Evolutionary conservation across 2,113 vertebrate genomes (phyloP), one percentile per base, ranked within the genome.

Genomic region (Pantherophis guttatus): DNA sequence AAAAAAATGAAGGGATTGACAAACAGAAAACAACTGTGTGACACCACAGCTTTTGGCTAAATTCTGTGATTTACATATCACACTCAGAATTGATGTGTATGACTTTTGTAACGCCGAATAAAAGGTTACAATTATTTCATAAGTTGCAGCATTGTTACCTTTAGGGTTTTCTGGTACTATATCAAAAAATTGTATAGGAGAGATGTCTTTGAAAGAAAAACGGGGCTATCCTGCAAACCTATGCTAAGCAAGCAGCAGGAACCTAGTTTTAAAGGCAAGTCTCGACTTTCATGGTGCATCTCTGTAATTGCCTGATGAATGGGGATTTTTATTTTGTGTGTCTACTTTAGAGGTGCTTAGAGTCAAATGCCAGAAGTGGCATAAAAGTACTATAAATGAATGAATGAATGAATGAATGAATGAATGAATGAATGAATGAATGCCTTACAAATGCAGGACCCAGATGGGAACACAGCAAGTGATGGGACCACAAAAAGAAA

Each of bases 271-370:
- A 93, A 91, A 92, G 93, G 87, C 54, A 95, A 91, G 23, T 94
- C 81, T 95, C 95, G 95, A 97, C 93, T 85, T 96, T 87, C 92
- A 57, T 50, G 53, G 19, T 85, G 8, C n/a, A 81, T 0, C 94
- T 93, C 65, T 93, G 52, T 95, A 87, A 44, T 90, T 90, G 89
- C 90, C 93, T 97, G 87, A 96, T 96, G 95, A 92, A 87, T 0
- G 95, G 94, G 93, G 94, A 95, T 95, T 96, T 96, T 93, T 93
- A 90, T 9, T 21, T 1, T 53, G 15, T 81, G 17, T 81, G 33
- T 81, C 75, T 39, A 39, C n/a, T 75, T 39, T 81, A 19, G 75
- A 81, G 17, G 17, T 39, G 65, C 6, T 81, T 81, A 39, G 15
- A 75, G n/a, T 39, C 70, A 81, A 81, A 81, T 39, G 33, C 33